Evolutionary conservation across 2,888 invertebrate genomes (phyloP).

Genomic region (Ypsolopha sequella): DNA sequence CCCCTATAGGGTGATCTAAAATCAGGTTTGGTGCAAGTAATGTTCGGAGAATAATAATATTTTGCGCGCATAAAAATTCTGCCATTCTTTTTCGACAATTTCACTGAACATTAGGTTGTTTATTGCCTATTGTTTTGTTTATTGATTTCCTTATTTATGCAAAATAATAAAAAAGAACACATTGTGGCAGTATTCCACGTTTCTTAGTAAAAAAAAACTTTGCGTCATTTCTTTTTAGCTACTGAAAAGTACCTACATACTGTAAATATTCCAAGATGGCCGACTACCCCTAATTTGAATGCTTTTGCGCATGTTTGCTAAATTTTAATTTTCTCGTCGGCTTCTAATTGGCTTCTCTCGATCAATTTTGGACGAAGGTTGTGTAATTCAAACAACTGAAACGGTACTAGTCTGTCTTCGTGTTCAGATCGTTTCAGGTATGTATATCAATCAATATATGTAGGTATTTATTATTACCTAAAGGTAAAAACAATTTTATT

Average conservation of each 20-base stretch:
- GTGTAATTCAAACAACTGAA: neutral
- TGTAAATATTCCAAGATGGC: constrained; percentile 22
- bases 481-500: too few species aligned
- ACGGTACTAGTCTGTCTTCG: too few species aligned
- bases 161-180: too few species aligned
- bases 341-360: constrained; percentile 58
- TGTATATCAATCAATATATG: too few species aligned
- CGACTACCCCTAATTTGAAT: constrained; percentile 37
- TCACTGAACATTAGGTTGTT: too few species aligned
- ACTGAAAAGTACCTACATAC: constrained; percentile 10
- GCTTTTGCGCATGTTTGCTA: constrained; percentile 45
- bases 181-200: too few species aligned
- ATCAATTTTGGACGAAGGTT: constrained; percentile 40
- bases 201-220: too few species aligned
- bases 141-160: too few species aligned
- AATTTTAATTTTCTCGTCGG: constrained; percentile 34
- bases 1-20: constrained; percentile 3
- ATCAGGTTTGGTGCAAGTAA: constrained; percentile 31
- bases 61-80: neutral
- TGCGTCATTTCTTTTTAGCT: too few species aligned
- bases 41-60: neutral
- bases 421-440: too few species aligned
- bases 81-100: neutral
- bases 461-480: too few species aligned
- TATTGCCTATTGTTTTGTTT: too few species aligned